Evolutionary conservation across 1,140 invertebrate species (phyloP).

Genomic region (Theocolax elegans): DNA sequence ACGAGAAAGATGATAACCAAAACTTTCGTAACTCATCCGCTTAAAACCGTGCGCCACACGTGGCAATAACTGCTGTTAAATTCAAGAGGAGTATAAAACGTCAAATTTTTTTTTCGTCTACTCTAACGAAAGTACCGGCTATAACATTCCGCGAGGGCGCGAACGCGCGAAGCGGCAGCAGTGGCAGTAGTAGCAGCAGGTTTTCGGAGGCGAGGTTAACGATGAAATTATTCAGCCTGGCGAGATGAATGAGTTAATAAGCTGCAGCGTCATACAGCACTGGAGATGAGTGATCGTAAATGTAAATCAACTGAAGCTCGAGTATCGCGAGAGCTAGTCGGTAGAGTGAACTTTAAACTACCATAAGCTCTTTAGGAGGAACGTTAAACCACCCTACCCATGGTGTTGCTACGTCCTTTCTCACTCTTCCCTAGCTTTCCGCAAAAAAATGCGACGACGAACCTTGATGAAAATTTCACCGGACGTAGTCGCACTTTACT

Average conservation of each 20-base stretch:
- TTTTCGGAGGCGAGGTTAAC: slow-evolving; percentile 19
- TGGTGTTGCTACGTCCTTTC: not conserved
- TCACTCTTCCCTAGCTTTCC: too few relatives aligned
- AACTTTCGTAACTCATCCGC: too few relatives aligned
- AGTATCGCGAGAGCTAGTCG: slow-evolving; percentile 15
- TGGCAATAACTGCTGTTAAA: not conserved
- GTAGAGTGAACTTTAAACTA: slow-evolving; percentile 27
- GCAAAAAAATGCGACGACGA: not conserved
- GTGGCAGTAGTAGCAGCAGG: too few relatives aligned
- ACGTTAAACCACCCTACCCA: not conserved
- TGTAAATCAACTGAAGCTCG: slow-evolving; percentile 51
- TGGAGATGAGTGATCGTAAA: slow-evolving; percentile 55
- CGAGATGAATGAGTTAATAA: slow-evolving; percentile 57
- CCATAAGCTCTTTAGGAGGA: slow-evolving; percentile 9
- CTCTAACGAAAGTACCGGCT: too few relatives aligned
- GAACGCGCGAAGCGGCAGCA: not conserved
- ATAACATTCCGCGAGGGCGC: not conserved
- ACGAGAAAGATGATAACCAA: too few relatives aligned
- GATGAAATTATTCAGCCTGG: slow-evolving; percentile 38
- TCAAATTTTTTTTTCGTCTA: not conserved
- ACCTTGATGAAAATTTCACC: slow-evolving; percentile 29
- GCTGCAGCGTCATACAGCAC: slow-evolving; percentile 43
- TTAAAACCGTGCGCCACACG: too few relatives aligned
- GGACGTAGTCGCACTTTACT: not conserved
- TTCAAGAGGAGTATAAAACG: slow-evolving; percentile 1